Conservation (phyloP, 2,888 invertebrate species). For the Campaea margaritaria region DNA sequence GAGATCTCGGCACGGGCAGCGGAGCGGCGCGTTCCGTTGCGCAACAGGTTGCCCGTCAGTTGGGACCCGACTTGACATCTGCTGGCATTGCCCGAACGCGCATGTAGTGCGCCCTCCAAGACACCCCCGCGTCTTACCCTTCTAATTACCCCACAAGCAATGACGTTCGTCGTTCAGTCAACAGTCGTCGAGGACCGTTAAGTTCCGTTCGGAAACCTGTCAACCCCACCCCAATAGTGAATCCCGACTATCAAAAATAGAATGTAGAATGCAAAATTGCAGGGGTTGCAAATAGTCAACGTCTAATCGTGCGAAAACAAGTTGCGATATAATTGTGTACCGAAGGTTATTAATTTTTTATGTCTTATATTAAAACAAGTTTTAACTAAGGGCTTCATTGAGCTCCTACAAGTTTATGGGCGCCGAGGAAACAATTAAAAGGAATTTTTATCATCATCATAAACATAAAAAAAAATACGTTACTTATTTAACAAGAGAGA, state of each 20-base stretch:
- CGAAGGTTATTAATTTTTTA: slow-evolving; percentile 40
- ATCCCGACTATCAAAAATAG: slow-evolving; percentile 57
- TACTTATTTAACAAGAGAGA: too few relatives aligned
- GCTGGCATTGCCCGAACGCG: slow-evolving; percentile 57
- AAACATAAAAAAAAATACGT: background rate
- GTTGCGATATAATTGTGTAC: slow-evolving; percentile 59
- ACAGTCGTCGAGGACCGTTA: slow-evolving; percentile 81
- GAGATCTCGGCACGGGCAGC: slow-evolving; percentile 73
- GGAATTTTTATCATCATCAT: background rate
- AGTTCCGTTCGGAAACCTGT: slow-evolving; percentile 81
- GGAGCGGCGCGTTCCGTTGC: slow-evolving; percentile 80
- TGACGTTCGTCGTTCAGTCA: slow-evolving; percentile 52
- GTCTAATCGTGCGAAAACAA: slow-evolving; percentile 74
- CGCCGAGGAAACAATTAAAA: background rate
- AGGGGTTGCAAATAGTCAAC: slow-evolving; percentile 80
- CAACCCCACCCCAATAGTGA: slow-evolving; percentile 63
- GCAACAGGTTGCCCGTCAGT: slow-evolving; percentile 84
- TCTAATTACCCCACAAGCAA: slow-evolving; percentile 69
- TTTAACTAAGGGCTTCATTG: slow-evolving; percentile 37
- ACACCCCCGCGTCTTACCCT: slow-evolving; percentile 79
- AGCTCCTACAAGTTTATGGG: slow-evolving; percentile 17
- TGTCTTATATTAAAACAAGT: slow-evolving; percentile 48
- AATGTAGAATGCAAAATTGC: slow-evolving; percentile 69
- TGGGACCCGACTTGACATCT: slow-evolving; percentile 72
- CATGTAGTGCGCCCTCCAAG: slow-evolving; percentile 53